These are phyloP conservation scores for Ochropacha duplaris DNA, from an alignment of 2,888 invertebrate genomes.

Conservation along the genomic window DNA sequence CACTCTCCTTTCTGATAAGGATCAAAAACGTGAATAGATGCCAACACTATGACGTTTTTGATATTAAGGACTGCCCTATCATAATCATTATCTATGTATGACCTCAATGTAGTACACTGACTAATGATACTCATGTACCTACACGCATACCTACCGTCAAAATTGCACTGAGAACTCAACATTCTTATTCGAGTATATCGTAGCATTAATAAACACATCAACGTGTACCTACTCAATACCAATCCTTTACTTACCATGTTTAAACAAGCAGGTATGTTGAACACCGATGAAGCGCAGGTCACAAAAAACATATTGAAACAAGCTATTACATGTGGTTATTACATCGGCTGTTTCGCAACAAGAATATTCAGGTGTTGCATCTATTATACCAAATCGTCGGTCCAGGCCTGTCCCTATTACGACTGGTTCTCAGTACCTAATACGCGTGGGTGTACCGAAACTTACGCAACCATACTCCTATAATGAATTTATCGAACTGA, in stretches of 20 bases:
- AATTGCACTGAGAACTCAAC: no score
- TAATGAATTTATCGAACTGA: slow-evolving; percentile 31
- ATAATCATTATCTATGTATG: neutral
- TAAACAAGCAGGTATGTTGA: neutral
- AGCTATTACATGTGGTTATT: slow-evolving; percentile 16
- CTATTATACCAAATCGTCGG: slow-evolving; percentile 29
- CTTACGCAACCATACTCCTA: slow-evolving; percentile 47
- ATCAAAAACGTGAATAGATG: slow-evolving; percentile 25
- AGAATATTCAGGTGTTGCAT: slow-evolving; percentile 37
- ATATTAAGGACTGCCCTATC: slow-evolving; percentile 3
- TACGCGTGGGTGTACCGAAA: slow-evolving; percentile 19
- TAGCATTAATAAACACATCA: neutral
- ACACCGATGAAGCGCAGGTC: neutral
- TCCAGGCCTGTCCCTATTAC: slow-evolving; percentile 37
- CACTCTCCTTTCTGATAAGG: neutral
- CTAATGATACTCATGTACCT: neutral
- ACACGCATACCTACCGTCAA: no score
- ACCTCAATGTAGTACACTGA: slow-evolving; percentile 7
- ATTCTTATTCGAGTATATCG: neutral
- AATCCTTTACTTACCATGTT: neutral
- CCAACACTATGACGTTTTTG: slow-evolving; percentile 24
- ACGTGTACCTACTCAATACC: neutral
- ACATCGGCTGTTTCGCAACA: slow-evolving; percentile 29
- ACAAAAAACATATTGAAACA: slow-evolving; percentile 9
- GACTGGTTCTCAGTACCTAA: slow-evolving; percentile 34